Base-by-base conservation (phyloP, 2,113 vertebrate genomes). In the Ceyx melanurus region DNA sequence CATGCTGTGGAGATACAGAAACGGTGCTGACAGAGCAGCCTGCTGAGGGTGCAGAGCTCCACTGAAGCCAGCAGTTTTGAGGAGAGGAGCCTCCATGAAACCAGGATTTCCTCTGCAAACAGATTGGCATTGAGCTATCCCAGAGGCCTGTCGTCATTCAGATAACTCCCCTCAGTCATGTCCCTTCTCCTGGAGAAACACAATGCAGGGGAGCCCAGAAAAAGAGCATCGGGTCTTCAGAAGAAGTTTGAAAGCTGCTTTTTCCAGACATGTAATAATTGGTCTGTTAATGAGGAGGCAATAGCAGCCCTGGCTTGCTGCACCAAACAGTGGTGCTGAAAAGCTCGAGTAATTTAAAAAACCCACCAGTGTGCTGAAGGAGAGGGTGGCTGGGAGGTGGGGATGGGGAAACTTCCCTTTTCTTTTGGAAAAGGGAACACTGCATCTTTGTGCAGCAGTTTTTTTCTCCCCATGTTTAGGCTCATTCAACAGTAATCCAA, bases 401-500 rank as follows among this genome's bases (percentile, higher is more conserved):
- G 58, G 28, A 76, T 58, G 31, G 11, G 37, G 31, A 75, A 86
- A 77, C 37, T 16, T 83, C 78, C 23, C 74, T 88, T 70, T 83
- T 81, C 23, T 76, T 88, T 70, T 81, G 43, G 42, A 82, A 94
- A 76, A 76, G 37, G 33, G 56, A 90, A 78, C 43, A 71, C 61
- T 86, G 28, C 40, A 74, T 83, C 78, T 95, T 85, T 94, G 29
- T 93, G 66, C 42, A 56, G 40, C 33, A 28, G 1, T 53, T 75
- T 95, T 93, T 93, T 93, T 78, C 4, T 6, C 79, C 48, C 68
- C 7, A 3, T 57, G 66, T 46, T 92, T 82, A 65, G 87, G 57
- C 51, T 93, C 77, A 35, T 77, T 72, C 37, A 88, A 94, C 74
- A 84, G 67, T 93, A 97, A 96, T 96, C 86, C 1, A 31, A 97